Evolutionary conservation across 2,888 invertebrate genomes (phyloP).

Genomic region (Strigamia crassipes): DNA sequence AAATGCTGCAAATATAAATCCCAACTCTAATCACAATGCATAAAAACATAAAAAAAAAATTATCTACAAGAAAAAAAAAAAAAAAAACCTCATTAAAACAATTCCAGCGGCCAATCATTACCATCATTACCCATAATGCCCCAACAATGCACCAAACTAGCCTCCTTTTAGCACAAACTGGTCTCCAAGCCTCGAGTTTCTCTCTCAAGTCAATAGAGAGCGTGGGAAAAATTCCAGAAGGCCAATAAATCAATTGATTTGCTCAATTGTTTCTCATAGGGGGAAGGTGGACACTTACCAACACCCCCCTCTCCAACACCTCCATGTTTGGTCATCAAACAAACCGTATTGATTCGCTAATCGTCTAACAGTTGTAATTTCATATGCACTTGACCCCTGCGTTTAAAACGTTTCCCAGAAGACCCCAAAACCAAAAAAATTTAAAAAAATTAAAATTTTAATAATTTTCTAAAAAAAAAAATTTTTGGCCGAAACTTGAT

Average conservation of each 20-base stretch:
- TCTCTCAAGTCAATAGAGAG: slow-evolving; percentile 27
- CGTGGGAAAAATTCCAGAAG: slow-evolving; percentile 30
- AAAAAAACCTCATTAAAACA: background rate
- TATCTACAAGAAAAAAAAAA: background rate
- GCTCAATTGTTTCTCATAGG: slow-evolving; percentile 30
- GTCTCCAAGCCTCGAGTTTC: slow-evolving; percentile 8
- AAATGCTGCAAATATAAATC: background rate
- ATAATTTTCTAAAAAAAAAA: no score
- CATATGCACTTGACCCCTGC: background rate
- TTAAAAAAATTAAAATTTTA: background rate
- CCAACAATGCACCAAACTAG: background rate
- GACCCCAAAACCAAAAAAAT: background rate
- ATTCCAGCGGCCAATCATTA: background rate
- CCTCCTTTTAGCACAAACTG: slow-evolving; percentile 10
- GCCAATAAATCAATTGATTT: slow-evolving; percentile 36
- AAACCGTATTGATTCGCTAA: slow-evolving; percentile 12
- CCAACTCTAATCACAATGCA: background rate
- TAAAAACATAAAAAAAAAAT: background rate
- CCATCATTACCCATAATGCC: background rate
- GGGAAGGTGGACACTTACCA: slow-evolving; percentile 10
- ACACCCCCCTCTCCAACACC: background rate
- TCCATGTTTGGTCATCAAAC: slow-evolving; percentile 27
- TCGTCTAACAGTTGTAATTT: background rate
- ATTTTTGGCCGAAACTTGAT: no score
- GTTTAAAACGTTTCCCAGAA: background rate